Evolutionary conservation across 23 tunicate species (phyloP).

Genomic region (Phallusia fumigata): DNA sequence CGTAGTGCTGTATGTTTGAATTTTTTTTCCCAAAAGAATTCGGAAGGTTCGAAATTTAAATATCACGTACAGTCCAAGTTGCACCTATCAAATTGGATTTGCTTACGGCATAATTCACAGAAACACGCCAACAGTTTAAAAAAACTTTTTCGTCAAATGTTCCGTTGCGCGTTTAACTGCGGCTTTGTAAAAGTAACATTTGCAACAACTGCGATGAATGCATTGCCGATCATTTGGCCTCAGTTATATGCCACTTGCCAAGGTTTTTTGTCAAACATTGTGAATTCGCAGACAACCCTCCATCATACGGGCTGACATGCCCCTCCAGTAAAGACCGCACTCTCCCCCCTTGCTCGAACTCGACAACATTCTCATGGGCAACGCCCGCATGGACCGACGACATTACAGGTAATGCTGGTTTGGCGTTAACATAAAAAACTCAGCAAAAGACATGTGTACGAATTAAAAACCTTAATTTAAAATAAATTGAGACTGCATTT

Average conservation of each 20-base stretch:
- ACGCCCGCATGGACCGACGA: slow-evolving; percentile 39
- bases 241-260: not conserved
- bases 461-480: too few relatives aligned
- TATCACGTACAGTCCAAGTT: too few relatives aligned
- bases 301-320: slow-evolving; percentile 30
- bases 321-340: not conserved
- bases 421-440: too few relatives aligned
- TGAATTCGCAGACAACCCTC: slow-evolving; percentile 23
- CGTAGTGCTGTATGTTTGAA: too few relatives aligned
- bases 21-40: too few relatives aligned
- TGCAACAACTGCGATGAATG: not conserved
- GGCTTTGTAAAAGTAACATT: not conserved
- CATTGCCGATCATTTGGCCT: not conserved
- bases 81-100: not conserved
- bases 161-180: not conserved
- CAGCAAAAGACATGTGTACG: too few relatives aligned
- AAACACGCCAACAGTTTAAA: not conserved
- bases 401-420: slow-evolving; percentile 34
- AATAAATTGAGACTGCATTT: too few relatives aligned
- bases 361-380: not conserved
- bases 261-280: not conserved
- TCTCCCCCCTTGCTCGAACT: not conserved
- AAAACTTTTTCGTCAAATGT: too few relatives aligned
- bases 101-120: not conserved
- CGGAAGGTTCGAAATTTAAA: too few relatives aligned